These are phyloP conservation scores for Anaspis maculata DNA, from an alignment of 2,888 invertebrate species.

Conservation along the genomic window DNA sequence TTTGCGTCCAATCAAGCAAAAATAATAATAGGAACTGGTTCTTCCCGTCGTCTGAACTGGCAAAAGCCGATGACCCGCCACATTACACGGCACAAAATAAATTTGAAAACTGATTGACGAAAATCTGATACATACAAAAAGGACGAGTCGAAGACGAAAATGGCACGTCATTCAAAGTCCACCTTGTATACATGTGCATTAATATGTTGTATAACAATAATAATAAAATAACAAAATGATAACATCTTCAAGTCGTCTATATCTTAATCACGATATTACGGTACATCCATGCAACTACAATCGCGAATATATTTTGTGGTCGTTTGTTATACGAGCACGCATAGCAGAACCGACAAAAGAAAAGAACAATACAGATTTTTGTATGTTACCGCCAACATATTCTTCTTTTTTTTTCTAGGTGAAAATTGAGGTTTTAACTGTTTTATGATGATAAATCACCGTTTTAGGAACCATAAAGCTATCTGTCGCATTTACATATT, in stretches of 20 bases:
- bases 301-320: slow-evolving; percentile 21
- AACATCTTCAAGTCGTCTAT: slow-evolving; percentile 18
- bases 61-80: not conserved
- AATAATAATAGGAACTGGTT: not conserved
- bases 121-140: slow-evolving; percentile 12
- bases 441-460: too few species aligned
- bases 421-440: too few species aligned
- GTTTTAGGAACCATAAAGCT: too few species aligned
- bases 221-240: too few species aligned
- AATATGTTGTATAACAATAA: too few species aligned
- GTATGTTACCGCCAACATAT: too few species aligned
- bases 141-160: too few species aligned
- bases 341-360: too few species aligned
- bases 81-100: slow-evolving; percentile 1
- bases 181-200: slow-evolving; percentile 13
- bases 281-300: slow-evolving; percentile 20
- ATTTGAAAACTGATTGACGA: slow-evolving; percentile 11
- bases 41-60: not conserved
- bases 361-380: too few species aligned
- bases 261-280: slow-evolving; percentile 23
- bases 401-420: too few species aligned
- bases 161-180: slow-evolving; percentile 1
- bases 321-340: too few species aligned
- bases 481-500: too few species aligned
- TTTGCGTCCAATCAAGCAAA: not conserved